Conservation (phyloP, 1,140 invertebrate species). For the Bombus soroeensis region DNA sequence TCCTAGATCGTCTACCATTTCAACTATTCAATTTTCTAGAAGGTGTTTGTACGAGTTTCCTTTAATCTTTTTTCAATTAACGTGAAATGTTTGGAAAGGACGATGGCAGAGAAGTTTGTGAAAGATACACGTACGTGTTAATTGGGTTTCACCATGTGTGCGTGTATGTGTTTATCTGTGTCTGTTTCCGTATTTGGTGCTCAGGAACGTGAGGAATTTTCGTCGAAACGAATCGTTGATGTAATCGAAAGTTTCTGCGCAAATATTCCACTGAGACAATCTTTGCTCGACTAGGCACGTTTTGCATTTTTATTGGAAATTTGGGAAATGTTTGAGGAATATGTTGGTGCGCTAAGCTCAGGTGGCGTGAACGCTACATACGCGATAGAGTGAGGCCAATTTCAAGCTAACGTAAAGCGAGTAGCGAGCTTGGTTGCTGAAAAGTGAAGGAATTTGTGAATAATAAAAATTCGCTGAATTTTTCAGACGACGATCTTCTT, state of each 20-base stretch:
- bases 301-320: slow-evolving; percentile 8
- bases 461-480: background rate
- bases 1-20: background rate
- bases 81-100: background rate
- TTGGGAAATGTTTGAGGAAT: background rate
- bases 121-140: background rate
- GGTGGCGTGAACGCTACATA: background rate
- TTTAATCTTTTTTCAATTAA: background rate
- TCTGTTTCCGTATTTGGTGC: background rate
- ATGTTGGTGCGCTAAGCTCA: background rate
- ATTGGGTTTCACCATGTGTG: background rate
- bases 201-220: background rate
- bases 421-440: background rate
- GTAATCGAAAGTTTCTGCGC: background rate
- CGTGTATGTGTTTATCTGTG: background rate
- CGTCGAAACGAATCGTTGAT: background rate
- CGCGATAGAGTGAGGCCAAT: background rate
- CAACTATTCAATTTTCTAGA: background rate
- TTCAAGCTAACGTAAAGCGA: background rate
- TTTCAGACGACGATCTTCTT: background rate
- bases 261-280: background rate
- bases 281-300: background rate
- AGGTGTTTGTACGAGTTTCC: background rate
- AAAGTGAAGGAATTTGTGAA: background rate
- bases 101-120: background rate